These are phyloP conservation scores for Cremastinae sp. DNA, from an alignment of 2,888 invertebrate genomes.

Conservation along the genomic window DNA sequence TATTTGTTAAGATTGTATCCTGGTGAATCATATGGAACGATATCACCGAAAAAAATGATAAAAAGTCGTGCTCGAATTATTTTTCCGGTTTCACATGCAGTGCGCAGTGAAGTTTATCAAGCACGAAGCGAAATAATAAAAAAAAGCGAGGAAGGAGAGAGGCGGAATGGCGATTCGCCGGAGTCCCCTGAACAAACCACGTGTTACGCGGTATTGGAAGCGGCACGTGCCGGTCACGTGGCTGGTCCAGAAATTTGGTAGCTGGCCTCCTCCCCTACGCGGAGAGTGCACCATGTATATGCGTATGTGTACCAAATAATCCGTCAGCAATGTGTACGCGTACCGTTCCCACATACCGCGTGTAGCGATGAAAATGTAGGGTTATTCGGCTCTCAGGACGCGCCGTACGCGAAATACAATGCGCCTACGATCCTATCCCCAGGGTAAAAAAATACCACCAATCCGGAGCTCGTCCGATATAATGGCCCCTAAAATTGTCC, in stretches of 20 bases:
- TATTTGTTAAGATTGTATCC: too few relatives aligned
- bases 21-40: too few relatives aligned
- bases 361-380: slow-evolving; percentile 13
- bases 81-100: slow-evolving; percentile 6
- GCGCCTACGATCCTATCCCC: slow-evolving; percentile 39
- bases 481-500: slow-evolving; percentile 63
- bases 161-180: slow-evolving; percentile 27
- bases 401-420: slow-evolving; percentile 46
- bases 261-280: slow-evolving; percentile 40
- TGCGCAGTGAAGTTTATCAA: slow-evolving; percentile 24
- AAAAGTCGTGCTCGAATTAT: background rate
- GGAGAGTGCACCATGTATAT: too few relatives aligned
- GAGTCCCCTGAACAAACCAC: slow-evolving; percentile 8
- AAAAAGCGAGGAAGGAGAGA: slow-evolving; percentile 2
- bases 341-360: slow-evolving; percentile 60
- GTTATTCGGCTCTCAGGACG: slow-evolving; percentile 3
- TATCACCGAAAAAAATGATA: background rate
- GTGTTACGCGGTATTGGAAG: slow-evolving; percentile 46
- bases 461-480: slow-evolving; percentile 55
- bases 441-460: slow-evolving; percentile 47
- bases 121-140: slow-evolving; percentile 20
- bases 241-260: slow-evolving; percentile 66
- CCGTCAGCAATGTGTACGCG: slow-evolving; percentile 40
- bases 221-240: slow-evolving; percentile 70
- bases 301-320: slow-evolving; percentile 62